Percentiles rank a stretch among this genome's conserved stretches.
Conservation (phyloP, 1,140 invertebrate species). For the Rhagoletis zephyria region DNA sequence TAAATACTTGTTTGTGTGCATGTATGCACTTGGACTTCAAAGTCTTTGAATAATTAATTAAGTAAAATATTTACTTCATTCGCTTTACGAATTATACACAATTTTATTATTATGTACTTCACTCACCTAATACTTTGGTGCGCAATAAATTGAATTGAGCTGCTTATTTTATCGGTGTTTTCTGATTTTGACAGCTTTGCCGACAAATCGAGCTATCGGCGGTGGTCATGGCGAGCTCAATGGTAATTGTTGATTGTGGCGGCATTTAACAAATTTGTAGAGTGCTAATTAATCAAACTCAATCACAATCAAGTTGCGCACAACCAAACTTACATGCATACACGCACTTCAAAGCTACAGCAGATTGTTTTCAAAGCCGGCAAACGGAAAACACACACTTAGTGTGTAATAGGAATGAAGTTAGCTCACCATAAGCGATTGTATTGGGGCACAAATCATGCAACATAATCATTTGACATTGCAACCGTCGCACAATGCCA, state of each 20-base stretch:
- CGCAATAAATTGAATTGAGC: constrained; percentile 37
- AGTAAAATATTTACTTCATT: constrained; percentile 36
- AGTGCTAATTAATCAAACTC: constrained; percentile 42
- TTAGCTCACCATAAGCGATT: neutral
- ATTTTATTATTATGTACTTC: neutral
- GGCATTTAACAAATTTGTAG: constrained; percentile 43
- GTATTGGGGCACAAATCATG: constrained; percentile 21
- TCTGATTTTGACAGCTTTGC: constrained; percentile 3
- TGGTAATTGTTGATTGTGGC: neutral
- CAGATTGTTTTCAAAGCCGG: neutral
- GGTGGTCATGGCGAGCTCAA: neutral
- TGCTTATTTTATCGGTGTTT: constrained; percentile 25
- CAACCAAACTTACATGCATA: neutral
- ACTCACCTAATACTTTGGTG: neutral
- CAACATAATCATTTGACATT: constrained; percentile 48
- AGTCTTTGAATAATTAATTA: neutral
- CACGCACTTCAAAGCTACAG: neutral
- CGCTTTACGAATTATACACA: neutral
- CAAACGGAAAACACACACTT: neutral
- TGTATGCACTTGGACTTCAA: no score
- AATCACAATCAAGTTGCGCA: constrained; percentile 38
- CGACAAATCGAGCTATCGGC: neutral
- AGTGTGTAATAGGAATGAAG: neutral
- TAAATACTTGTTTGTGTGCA: no score
- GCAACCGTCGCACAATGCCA: neutral